Base-by-base conservation (phyloP, 2,888 invertebrate species). In the Eilema depressum region DNA sequence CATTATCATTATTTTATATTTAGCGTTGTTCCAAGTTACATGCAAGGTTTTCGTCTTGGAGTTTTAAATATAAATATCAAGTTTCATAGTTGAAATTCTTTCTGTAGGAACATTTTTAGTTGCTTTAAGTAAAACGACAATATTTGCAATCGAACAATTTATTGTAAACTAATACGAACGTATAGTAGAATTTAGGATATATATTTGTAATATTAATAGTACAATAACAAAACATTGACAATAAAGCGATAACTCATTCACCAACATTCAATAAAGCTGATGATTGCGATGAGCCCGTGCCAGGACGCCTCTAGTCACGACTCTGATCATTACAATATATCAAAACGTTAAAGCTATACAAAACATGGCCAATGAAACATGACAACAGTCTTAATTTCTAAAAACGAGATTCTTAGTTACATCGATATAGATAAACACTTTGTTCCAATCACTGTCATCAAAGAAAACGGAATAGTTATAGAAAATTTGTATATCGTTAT, bases 81-180 rank as follows among this genome's bases (percentile, higher is more conserved):
- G 56, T 3, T 0, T 23, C 20, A 4, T n/a, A 56, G 1, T 56
- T 20, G 0, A n/a, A 56, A n/a, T 1, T n/a, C 5, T 25, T 25
- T 57, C 3, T 25, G 23, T 20, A 20, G 2, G 12, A 5, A 20
- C 3, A 63, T 25, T 25, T 17, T 5, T n/a, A 28, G n/a, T 12
- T n/a, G 20, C 28, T 10, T n/a, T 47, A 59, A 82, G 73, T 77
- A 68, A 75, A 77, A 78, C 66, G 62, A 63, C 0, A 63, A 67
- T 56, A 80, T 78, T 82, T 89, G 91, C 91, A 91, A 90, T 93
- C 82, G 93, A 95, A 95, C 94, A 92, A 91, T 95, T 95, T 94
- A 94, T 93, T 94, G 91, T 92, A 92, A 94, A 95, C 92, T 94
- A 93, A 95, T 94, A 93, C 91, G 89, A 95, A 95, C 94, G 93